Conservation (phyloP, 2,113 vertebrate genomes). For the Mirza zaza region DNA sequence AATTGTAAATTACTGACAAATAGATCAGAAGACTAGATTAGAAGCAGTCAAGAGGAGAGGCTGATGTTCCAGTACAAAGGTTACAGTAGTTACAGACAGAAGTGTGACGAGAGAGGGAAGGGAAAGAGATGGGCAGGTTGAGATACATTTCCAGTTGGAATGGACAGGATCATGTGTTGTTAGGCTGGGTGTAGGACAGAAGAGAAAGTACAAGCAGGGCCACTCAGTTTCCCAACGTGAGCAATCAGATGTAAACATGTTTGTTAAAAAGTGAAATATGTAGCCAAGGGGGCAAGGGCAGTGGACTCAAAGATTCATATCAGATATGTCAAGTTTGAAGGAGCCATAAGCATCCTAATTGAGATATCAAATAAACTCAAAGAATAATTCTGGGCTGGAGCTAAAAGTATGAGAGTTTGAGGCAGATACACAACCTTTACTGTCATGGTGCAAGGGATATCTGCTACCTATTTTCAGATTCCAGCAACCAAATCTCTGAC, state of each 20-base stretch:
- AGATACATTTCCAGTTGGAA: background rate
- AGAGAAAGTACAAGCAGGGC: background rate
- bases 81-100: too few relatives aligned
- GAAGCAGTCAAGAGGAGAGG: background rate
- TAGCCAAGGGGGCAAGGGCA: fast-evolving
- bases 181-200: background rate
- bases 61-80: background rate
- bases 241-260: too few relatives aligned
- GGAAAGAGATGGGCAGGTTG: background rate
- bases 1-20: background rate
- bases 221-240: background rate
- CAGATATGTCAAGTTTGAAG: background rate
- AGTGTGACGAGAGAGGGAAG: background rate
- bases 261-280: fast-evolving
- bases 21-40: background rate
- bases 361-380: too few relatives aligned
- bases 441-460: background rate
- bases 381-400: background rate
- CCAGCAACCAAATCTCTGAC: background rate
- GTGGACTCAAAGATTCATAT: background rate
- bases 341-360: too few relatives aligned
- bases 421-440: fast-evolving
- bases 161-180: background rate
- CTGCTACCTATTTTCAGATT: background rate
- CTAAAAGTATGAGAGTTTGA: background rate